These are phyloP conservation scores for Chascanopsetta lugubris DNA, from an alignment of 2,113 vertebrate species.

Conservation along the genomic window DNA sequence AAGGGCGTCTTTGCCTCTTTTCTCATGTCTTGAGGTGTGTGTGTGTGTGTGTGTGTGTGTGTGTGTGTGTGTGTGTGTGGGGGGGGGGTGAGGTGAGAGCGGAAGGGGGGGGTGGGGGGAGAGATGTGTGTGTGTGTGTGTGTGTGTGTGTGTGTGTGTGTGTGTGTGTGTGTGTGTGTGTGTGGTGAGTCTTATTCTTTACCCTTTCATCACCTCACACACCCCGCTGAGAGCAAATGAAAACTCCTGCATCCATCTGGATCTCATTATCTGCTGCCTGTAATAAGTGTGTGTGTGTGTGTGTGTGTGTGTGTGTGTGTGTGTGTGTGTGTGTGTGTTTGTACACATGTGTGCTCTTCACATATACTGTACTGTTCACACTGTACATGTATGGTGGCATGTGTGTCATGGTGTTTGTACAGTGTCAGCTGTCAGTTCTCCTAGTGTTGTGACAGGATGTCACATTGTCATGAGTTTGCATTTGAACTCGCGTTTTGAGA, in stretches of 20 bases:
- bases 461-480: too few relatives aligned
- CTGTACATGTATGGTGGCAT: not conserved
- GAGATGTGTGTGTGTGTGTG: too few relatives aligned
- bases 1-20: conserved; percentile 55
- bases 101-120: too few relatives aligned
- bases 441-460: not conserved
- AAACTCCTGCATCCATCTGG: conserved; percentile 35
- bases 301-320: not conserved
- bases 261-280: conserved; percentile 32
- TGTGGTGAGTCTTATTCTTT: conserved; percentile 18
- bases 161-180: conserved; percentile 30
- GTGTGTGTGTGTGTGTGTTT: not conserved
- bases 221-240: conserved; percentile 27
- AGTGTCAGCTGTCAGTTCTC: not conserved
- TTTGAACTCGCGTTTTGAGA: too few relatives aligned
- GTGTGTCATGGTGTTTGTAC: not conserved
- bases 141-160: too few relatives aligned
- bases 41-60: conserved; percentile 23
- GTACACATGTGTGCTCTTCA: not conserved
- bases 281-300: not conserved
- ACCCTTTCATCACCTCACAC: conserved; percentile 30
- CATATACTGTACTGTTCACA: not conserved
- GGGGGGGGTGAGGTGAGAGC: too few relatives aligned
- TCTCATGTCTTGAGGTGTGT: conserved; percentile 27
- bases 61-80: conserved; percentile 19